These are phyloP conservation scores for Petromus typicus DNA, from an alignment of 2,113 vertebrate species.

Conservation along the genomic window DNA sequence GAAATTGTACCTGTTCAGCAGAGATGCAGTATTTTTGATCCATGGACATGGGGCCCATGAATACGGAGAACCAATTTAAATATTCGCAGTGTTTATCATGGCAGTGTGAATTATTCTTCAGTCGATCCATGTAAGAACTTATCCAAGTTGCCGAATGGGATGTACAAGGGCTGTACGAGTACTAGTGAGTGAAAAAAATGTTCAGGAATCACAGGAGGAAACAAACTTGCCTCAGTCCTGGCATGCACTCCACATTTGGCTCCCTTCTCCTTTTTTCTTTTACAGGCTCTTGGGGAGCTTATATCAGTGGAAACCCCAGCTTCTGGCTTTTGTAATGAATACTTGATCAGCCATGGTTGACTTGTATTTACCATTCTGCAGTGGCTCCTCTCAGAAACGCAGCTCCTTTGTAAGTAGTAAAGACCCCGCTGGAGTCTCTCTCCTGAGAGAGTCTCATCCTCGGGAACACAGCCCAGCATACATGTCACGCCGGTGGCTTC, in stretches of 20 bases:
- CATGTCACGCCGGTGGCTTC: not conserved
- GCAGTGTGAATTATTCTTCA: not conserved
- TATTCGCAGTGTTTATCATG: not conserved
- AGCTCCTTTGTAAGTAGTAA: conserved; percentile 70
- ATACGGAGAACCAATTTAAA: not conserved
- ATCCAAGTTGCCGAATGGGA: not conserved
- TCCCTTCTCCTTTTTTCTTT: conserved; percentile 56
- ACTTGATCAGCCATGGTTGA: conserved; percentile 58
- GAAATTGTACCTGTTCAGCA: not conserved
- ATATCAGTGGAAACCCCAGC: conserved; percentile 62
- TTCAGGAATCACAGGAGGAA: not conserved
- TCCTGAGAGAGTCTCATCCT: not conserved
- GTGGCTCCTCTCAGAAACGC: conserved; percentile 64
- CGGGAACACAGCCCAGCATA: not conserved
- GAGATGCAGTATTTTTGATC: not conserved
- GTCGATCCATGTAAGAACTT: not conserved
- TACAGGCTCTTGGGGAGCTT: conserved; percentile 68
- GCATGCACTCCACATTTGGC: not conserved
- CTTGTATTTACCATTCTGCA: conserved; percentile 56
- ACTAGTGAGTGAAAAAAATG: not conserved
- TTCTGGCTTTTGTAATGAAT: conserved; percentile 67
- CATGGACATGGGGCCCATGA: not conserved
- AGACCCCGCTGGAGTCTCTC: not conserved
- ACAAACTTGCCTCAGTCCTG: not conserved
- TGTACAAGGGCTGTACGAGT: not conserved